A percentile compares a stretch with the other conserved stretches of the same genome.
phyloP scores from a whole-genome alignment of 2,888 invertebrate species.

The Pandemis heparana region DNA sequence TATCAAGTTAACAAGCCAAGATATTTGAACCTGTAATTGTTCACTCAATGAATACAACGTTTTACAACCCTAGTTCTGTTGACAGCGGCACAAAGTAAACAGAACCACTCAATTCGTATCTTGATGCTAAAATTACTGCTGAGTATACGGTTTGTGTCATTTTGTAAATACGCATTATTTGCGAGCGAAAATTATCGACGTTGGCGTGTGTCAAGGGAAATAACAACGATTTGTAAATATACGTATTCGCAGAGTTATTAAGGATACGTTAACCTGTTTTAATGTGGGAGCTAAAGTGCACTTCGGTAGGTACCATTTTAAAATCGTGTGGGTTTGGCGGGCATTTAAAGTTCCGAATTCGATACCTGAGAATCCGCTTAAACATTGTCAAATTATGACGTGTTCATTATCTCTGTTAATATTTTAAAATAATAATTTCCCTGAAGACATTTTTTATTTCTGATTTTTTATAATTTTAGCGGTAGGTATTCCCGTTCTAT shows the following conservation, averaged over 20 bases:
- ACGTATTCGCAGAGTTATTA: constrained; percentile 16
- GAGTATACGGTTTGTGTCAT: constrained; percentile 61
- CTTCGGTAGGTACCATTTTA: not conserved
- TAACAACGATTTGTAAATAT: constrained; percentile 27
- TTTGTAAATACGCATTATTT: constrained; percentile 52
- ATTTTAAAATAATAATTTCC: no score
- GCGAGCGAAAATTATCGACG: constrained; percentile 44
- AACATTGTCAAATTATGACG: not conserved
- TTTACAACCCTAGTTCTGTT: constrained; percentile 33
- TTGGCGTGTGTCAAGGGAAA: constrained; percentile 41
- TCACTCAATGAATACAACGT: constrained; percentile 11
- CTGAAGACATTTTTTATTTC: no score
- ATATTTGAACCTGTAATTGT: constrained; percentile 44
- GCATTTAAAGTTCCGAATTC: not conserved
- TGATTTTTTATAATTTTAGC: no score
- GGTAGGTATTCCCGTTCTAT: no score
- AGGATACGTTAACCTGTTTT: constrained; percentile 25
- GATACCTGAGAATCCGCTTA: not conserved
- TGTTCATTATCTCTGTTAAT: not conserved
- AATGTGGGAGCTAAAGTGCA: not conserved
- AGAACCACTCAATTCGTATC: constrained; percentile 55
- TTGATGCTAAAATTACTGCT: constrained; percentile 59
- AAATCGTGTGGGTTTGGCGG: not conserved
- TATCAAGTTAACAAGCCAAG: constrained; percentile 53
- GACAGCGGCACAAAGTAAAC: constrained; percentile 59